Conservation (phyloP, 1,140 invertebrate genomes). For the Eupristina koningsbergeri region DNA sequence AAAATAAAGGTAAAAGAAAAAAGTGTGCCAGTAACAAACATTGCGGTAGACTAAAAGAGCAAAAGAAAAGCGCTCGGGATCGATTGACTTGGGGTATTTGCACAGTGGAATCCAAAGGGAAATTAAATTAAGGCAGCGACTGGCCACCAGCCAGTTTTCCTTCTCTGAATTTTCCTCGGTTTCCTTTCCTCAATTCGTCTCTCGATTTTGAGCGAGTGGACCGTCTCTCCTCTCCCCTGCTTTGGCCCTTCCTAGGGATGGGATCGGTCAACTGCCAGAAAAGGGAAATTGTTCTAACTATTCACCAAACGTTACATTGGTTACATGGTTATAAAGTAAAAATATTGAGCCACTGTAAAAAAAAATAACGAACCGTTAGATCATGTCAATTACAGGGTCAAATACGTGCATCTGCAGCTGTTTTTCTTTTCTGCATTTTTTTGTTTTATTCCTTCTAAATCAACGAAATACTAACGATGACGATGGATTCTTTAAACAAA, state of each 20-base stretch:
- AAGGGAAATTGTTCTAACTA: conserved; percentile 51
- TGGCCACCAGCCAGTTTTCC: conserved; percentile 47
- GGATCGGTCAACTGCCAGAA: conserved; percentile 33
- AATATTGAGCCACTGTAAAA: neutral
- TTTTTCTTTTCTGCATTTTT: neutral
- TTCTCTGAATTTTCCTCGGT: too few species aligned
- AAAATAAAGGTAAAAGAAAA: neutral
- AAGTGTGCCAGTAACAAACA: neutral
- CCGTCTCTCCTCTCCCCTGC: conserved; percentile 41
- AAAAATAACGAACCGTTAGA: neutral
- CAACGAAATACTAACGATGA: neutral
- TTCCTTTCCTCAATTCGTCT: neutral
- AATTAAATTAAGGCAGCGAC: conserved; percentile 53
- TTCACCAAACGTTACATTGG: conserved; percentile 39
- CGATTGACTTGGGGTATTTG: conserved; percentile 47
- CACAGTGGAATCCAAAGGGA: conserved; percentile 49
- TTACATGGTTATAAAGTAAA: neutral
- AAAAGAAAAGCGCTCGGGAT: conserved; percentile 14
- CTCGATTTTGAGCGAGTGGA: conserved; percentile 41
- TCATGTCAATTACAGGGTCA: conserved; percentile 22
- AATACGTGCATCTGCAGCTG: neutral
- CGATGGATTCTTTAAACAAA: too few species aligned
- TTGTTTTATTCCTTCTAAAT: neutral
- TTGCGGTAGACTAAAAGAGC: neutral
- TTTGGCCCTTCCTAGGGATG: conserved; percentile 20